Percentiles rank a stretch among this genome's conserved stretches.
Evolutionary conservation across 2,797 vertebrate species (phyloP).

Genomic region (Periparus ater): DNA sequence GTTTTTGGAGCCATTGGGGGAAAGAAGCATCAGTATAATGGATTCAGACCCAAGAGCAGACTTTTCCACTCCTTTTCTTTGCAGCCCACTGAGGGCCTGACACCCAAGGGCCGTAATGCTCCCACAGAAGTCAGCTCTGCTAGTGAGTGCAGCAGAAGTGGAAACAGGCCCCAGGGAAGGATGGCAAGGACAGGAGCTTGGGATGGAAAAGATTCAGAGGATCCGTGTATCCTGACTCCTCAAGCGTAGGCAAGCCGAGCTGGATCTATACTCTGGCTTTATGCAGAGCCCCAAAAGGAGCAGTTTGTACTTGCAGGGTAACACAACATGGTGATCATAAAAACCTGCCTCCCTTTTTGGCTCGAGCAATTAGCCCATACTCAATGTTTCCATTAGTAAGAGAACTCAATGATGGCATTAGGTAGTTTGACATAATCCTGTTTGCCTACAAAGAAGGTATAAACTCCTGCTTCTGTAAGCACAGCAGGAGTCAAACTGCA

Average conservation of each 20-base stretch:
- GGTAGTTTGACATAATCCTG: conserved; percentile 39
- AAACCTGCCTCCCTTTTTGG: neutral
- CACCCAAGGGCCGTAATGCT: neutral
- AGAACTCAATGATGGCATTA: neutral
- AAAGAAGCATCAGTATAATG: neutral
- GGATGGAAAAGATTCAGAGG: neutral
- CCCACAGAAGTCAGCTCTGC: neutral
- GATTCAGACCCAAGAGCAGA: neutral
- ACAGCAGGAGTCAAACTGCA: conserved; percentile 24
- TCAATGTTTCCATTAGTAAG: conserved; percentile 29
- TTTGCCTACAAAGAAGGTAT: conserved; percentile 26
- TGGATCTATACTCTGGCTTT: neutral
- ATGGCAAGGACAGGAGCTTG: neutral
- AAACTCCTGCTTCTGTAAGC: conserved; percentile 22
- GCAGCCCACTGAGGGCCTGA: neutral
- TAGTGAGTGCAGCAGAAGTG: neutral
- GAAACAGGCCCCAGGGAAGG: neutral
- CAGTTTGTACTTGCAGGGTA: neutral
- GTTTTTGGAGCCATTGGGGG: neutral
- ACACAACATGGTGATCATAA: neutral
- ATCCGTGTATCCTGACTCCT: neutral
- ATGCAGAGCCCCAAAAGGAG: neutral
- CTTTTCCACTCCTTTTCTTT: neutral
- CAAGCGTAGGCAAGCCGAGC: neutral
- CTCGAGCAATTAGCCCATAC: neutral